Base-by-base conservation (phyloP, 2,888 invertebrate species). In the Eupithecia vulgata region DNA sequence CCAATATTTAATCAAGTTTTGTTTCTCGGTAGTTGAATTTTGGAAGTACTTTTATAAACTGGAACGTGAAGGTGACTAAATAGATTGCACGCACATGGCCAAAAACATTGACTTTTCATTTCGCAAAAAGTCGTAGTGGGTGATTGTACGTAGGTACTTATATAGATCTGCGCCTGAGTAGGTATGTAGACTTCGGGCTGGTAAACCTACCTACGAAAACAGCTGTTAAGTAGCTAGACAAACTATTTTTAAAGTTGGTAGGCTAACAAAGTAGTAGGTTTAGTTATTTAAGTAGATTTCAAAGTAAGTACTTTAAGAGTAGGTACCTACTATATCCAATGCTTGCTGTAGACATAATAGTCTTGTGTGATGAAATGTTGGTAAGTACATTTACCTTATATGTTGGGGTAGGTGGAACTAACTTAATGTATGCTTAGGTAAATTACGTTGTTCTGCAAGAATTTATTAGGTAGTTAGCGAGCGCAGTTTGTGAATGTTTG, bases 371-470 rank as follows among this genome's bases (percentile, higher is more conserved):
- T n/a, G n/a, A n/a, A n/a, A n/a, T n/a, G n/a, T n/a, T n/a, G n/a
- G n/a, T n/a, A n/a, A n/a, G n/a, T n/a, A n/a, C n/a, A n/a, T n/a
- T n/a, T n/a, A n/a, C n/a, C n/a, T n/a, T n/a, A n/a, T n/a, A n/a
- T n/a, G n/a, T n/a, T n/a, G n/a, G n/a, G n/a, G n/a, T n/a, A n/a
- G n/a, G n/a, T n/a, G 42, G 42, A 42, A 5, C 15, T 42, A 45
- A 15, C 45, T 45, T n/a, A n/a, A 48, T 48, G 48, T 48, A 48
- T 45, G 17, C 21, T 10, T 21, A n/a, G 34, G 21, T 65, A 69
- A 73, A 69, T 66, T 62, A 45, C n/a, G 37, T 73, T 52, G 69
- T 68, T 64, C 30, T 69, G 45, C 59, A 67, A 45, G 37, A 64
- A 57, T 64, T 70, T 68, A 34, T 17, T 69, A 42, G 67, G 34